Base-by-base conservation (phyloP, 2,888 invertebrate genomes). In the Hypomecis atomaria region DNA sequence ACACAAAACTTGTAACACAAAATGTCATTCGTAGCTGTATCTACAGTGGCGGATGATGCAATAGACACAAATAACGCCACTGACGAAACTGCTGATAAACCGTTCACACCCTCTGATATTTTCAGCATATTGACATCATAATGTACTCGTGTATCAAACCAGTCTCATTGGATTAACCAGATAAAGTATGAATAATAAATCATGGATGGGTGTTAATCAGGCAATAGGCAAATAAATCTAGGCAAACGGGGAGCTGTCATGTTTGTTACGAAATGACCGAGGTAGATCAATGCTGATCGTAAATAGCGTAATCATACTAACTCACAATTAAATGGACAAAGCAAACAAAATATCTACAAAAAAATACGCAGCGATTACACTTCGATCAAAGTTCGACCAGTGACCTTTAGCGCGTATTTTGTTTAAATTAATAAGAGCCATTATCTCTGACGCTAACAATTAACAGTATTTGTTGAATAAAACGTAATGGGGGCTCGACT, bases 401-500 rank as follows among this genome's bases (percentile, higher is more conserved):
- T 61, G 62, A 66, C 59, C 52, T 59, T 61, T 55, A 55, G 34
- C 23, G 23, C 23, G 23, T 57, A 23, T 42, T 33, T 23, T 49
- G 48, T 55, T 55, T 40, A 6, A 47, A 23, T 42, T 45, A 49
- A 58, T 58, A 40, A 48, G 40, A 47, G 23, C 37, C 2, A 34
- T 59, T 65, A 58, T 62, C 47, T 50, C 13, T 59, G 55, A 64
- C 59, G 56, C 44, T 55, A 42, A 50, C 45, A 54, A 65, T 58
- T n/a, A 49, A 48, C 23, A 48, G 9, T 52, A 38, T 62, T 65
- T 62, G 53, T 56, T 53, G 44, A 57, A 62, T 57, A 56, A 62
- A 61, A 65, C 59, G 49, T 58, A 64, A 55, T 34, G 54, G 70
- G 65, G 71, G 71, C 71, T 71, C 67, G 71, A n/a, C 68, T 63